These are phyloP conservation scores for Epirrita christyi DNA, from an alignment of 2,888 invertebrate species.

Conservation along the genomic window DNA sequence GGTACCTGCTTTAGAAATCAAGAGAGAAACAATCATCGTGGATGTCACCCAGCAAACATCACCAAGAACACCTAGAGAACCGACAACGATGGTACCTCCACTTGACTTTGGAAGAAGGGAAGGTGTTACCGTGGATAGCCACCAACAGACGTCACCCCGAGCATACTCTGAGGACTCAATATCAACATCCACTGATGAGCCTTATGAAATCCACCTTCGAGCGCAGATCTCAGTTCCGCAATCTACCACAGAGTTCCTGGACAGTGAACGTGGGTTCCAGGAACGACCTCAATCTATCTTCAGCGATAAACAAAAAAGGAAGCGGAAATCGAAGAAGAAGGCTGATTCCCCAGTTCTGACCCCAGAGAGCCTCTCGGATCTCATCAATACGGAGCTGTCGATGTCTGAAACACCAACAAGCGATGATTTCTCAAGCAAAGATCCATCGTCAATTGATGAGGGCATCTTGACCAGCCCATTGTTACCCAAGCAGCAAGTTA, in stretches of 20 bases:
- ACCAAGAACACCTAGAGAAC: constrained; percentile 64
- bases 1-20: constrained; percentile 16
- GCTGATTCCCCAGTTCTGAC: constrained; percentile 67
- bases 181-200: constrained; percentile 81
- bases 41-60: constrained; percentile 83
- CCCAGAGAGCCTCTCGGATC: constrained; percentile 80
- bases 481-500: constrained; percentile 49
- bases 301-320: constrained; percentile 71
- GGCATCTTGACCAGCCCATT: constrained; percentile 72
- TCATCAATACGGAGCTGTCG: constrained; percentile 78
- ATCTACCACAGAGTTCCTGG: constrained; percentile 66
- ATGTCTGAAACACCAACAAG: constrained; percentile 74
- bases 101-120: constrained; percentile 50
- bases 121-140: constrained; percentile 52
- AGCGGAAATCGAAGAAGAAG: constrained; percentile 71
- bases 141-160: constrained; percentile 82
- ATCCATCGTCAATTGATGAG: constrained; percentile 75
- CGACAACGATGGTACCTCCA: constrained; percentile 39
- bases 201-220: constrained; percentile 86
- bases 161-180: constrained; percentile 79
- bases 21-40: constrained; percentile 42
- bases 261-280: constrained; percentile 66
- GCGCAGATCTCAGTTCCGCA: constrained; percentile 84
- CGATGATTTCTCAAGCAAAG: constrained; percentile 71
- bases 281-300: constrained; percentile 59